Conservation (phyloP, 2,888 invertebrate genomes). For the Ferrisia virgata region DNA sequence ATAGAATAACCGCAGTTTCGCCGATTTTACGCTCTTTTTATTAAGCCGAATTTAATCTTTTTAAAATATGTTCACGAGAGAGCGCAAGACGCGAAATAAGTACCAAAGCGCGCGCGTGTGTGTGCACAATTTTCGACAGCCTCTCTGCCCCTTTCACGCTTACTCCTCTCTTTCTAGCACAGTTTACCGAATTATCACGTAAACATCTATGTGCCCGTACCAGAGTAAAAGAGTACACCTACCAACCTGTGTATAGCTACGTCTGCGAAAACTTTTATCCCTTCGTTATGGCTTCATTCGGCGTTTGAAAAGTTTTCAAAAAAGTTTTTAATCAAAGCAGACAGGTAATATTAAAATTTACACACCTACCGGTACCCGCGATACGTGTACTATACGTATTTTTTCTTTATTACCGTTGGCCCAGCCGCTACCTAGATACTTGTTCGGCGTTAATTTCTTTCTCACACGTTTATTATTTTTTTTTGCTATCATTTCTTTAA, state of each 20-base stretch:
- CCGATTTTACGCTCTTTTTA: slow-evolving; percentile 21
- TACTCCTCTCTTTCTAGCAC: no score
- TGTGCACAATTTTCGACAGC: no score
- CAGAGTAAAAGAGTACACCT: no score
- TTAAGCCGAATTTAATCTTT: not conserved
- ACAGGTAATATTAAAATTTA: not conserved
- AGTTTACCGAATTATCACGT: no score
- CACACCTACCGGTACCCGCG: not conserved
- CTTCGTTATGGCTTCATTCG: not conserved
- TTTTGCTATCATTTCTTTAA: no score
- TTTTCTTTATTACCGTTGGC: no score
- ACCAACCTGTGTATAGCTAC: not conserved
- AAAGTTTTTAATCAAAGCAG: not conserved
- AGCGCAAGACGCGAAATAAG: not conserved
- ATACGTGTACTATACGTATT: no score
- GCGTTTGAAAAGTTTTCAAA: not conserved
- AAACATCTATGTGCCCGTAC: no score
- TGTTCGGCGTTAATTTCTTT: no score
- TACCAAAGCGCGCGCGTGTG: no score
- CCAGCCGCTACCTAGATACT: no score
- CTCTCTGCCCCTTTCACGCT: not conserved
- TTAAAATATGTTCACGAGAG: not conserved
- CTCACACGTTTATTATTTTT: no score
- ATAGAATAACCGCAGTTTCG: slow-evolving; percentile 20
- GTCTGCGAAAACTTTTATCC: not conserved